Base-by-base conservation (phyloP, 2,797 vertebrate genomes). In the Notolepis coatsorum region DNA sequence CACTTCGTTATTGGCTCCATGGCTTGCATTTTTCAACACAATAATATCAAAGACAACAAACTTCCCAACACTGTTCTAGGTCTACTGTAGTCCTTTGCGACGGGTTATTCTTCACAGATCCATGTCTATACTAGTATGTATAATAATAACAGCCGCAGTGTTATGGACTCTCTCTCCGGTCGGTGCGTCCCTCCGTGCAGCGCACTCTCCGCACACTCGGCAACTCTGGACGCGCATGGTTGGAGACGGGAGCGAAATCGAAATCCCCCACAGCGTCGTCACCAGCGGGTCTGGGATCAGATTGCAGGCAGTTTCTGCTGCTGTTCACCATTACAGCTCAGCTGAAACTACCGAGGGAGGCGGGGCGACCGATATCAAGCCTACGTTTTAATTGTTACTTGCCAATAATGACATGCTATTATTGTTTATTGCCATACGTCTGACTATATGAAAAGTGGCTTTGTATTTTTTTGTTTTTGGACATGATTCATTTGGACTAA, bases 1-100 rank as follows among this genome's bases (percentile, higher is more conserved):
- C 93, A 94, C 86, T 90, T 93, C 1, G 92, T 93, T 75, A 94
- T 91, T 35, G 93, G 92, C 62, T 94, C 92, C 93, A 94, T 94
- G 55, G 49, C 71, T 80, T 72, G 60, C 45, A 64, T 64, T 66
- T 65, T 65, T 9, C 27, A n/a, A 13, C 1, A 35, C 7, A 18
- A 12, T 13, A 31, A 23, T n/a, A 5, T 24, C 9, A 51, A 20
- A 50, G 24, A 37, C 2, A 12, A 5, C 43, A 52, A 54, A 53
- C 10, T 47, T 21, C 59, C 57, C 49, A 65, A 35, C 9, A 30
- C 15, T 24, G 35, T 28, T 47, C 1, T 6, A 7, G 3, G 8
- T 15, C 17, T 41, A 45, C 8, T 2, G 9, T 2, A 10, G 41
- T 10, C 9, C 47, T 45, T 27, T 57, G 23, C 20, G 15, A 8